Conservation (phyloP, 2,113 vertebrate genomes). For the Tonatia bakeri region DNA sequence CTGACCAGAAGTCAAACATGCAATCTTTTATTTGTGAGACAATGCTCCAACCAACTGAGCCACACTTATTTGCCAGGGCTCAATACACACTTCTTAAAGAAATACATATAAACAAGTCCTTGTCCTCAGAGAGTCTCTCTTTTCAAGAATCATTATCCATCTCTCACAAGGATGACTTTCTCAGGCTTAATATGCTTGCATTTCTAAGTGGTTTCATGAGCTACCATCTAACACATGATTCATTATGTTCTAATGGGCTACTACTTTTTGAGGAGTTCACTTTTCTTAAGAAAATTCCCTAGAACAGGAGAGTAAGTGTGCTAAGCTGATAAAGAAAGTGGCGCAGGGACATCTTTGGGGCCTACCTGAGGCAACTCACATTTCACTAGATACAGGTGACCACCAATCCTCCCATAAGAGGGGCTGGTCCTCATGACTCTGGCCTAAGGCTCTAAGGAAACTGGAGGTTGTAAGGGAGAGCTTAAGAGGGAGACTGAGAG, state of each 20-base stretch:
- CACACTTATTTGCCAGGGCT: too few species aligned
- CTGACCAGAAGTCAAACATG: too few species aligned
- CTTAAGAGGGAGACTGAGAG: neutral
- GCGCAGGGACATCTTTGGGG: neutral
- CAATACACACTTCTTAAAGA: neutral
- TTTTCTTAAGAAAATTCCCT: neutral
- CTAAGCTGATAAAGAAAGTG: neutral
- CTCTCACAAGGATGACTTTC: neutral
- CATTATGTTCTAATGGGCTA: neutral
- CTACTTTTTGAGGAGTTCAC: neutral
- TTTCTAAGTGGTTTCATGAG: neutral
- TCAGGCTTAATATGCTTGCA: neutral
- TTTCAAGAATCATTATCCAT: neutral
- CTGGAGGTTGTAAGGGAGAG: neutral
- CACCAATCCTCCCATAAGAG: too few species aligned
- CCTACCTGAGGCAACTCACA: neutral
- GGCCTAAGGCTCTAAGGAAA: neutral
- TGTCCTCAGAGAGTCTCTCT: neutral
- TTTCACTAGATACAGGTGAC: neutral
- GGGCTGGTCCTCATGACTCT: too few species aligned
- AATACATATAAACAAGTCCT: neutral
- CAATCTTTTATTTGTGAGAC: too few species aligned
- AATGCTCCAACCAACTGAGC: too few species aligned
- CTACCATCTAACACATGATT: neutral
- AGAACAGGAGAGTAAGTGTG: neutral